Percentiles rank a stretch among this genome's conserved stretches.
Evolutionary conservation across 2,888 invertebrate species (phyloP).

Genomic region (Leucozona laternaria): DNA sequence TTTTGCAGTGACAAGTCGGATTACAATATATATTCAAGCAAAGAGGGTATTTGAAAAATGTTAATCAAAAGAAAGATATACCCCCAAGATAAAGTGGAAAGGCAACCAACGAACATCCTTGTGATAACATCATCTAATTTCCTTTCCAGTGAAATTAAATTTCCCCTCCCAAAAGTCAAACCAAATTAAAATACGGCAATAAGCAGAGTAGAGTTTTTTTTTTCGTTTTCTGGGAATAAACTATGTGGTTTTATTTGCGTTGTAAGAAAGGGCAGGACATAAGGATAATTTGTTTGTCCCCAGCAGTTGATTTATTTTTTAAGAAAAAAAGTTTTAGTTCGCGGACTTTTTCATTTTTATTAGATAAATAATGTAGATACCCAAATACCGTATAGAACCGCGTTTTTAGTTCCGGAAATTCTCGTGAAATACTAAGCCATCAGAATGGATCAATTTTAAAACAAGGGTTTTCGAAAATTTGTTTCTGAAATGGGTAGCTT

Average conservation of each 20-base stretch:
- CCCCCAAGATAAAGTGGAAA: slow-evolving; percentile 29
- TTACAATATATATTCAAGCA: slow-evolving; percentile 65
- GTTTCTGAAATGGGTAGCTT: too few species aligned
- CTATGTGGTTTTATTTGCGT: slow-evolving; percentile 22
- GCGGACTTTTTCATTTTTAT: too few species aligned
- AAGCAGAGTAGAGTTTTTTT: slow-evolving; percentile 35
- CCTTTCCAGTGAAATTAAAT: slow-evolving; percentile 73
- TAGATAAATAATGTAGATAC: too few species aligned
- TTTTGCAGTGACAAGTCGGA: slow-evolving; percentile 20
- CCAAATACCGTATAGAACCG: too few species aligned
- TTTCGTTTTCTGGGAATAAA: slow-evolving; percentile 2
- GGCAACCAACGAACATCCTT: slow-evolving; percentile 59
- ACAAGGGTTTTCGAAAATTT: too few species aligned
- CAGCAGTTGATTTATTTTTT: slow-evolving; percentile 48
- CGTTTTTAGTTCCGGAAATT: too few species aligned
- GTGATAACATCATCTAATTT: slow-evolving; percentile 74
- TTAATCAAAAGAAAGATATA: slow-evolving; percentile 72
- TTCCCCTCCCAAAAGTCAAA: slow-evolving; percentile 66
- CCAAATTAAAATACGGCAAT: slow-evolving; percentile 65
- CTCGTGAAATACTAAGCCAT: too few species aligned
- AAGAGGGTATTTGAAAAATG: slow-evolving; percentile 71
- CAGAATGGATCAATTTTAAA: too few species aligned
- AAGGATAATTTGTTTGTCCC: slow-evolving; percentile 66
- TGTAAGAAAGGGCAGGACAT: neutral
- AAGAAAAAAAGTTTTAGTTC: slow-evolving; percentile 50